A percentile compares a stretch with the other conserved stretches of the same genome.
These are phyloP conservation scores for Mionectes macconnelli DNA, from an alignment of 2,113 vertebrate species.

Conservation along the genomic window DNA sequence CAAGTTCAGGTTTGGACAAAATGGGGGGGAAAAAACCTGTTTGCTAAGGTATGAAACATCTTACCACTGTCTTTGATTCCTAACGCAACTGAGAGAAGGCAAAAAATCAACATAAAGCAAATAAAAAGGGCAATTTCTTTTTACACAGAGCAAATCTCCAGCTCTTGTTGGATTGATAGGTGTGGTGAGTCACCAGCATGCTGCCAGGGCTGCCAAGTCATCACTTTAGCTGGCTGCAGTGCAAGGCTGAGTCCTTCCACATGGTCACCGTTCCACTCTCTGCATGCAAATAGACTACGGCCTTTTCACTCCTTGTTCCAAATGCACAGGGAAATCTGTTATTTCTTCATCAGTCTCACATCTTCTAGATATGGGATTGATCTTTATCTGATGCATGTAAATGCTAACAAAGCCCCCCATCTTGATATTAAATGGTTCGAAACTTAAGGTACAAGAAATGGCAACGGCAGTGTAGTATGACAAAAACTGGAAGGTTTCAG, in stretches of 20 bases:
- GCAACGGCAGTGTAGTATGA: not conserved
- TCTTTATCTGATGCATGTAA: not conserved
- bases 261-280: not conserved
- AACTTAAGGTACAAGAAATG: not conserved
- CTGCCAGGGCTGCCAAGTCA: not conserved
- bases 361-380: not conserved
- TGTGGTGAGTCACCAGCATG: not conserved
- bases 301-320: not conserved
- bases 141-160: not conserved
- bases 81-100: not conserved
- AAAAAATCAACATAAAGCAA: not conserved
- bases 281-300: not conserved
- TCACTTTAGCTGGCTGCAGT: not conserved
- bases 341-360: not conserved
- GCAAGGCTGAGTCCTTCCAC: not conserved
- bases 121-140: not conserved
- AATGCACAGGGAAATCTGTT: not conserved
- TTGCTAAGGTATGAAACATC: not conserved
- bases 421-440: not conserved
- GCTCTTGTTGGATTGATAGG: not conserved
- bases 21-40: not conserved
- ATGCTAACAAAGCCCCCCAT: not conserved
- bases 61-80: not conserved
- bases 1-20: slow-evolving; percentile 29
- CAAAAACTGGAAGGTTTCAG: not conserved